Conservation (phyloP, 1,140 invertebrate species). For the Bombus sibiricus region DNA sequence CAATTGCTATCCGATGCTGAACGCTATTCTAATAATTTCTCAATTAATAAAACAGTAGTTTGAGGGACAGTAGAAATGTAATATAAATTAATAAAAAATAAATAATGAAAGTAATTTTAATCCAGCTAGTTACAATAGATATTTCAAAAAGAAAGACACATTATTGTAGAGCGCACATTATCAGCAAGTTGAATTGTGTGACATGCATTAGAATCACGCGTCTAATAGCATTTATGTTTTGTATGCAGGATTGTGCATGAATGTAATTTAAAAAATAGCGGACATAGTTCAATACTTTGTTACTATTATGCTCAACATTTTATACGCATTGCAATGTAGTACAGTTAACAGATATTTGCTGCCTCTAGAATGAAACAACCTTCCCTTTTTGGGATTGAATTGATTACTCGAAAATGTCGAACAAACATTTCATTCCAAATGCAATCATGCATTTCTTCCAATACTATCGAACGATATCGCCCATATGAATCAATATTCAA, state of each 20-base stretch:
- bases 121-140: neutral
- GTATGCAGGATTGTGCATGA: neutral
- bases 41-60: neutral
- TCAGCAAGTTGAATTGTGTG: neutral
- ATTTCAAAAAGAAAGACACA: neutral
- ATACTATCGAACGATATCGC: constrained; percentile 26
- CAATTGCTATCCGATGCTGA: neutral
- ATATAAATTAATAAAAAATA: neutral
- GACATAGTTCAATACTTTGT: neutral
- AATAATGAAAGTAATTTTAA: neutral
- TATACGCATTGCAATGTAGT: neutral
- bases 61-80: neutral
- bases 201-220: neutral
- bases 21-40: neutral
- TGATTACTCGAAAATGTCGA: neutral
- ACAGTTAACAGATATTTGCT: neutral
- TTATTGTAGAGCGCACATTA: neutral
- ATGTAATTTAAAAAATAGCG: neutral
- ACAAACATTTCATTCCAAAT: neutral
- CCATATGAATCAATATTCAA: constrained; percentile 35
- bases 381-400: too few species aligned
- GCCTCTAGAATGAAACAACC: neutral
- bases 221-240: neutral
- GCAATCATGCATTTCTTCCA: constrained; percentile 6
- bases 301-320: neutral